phyloP scores from a whole-genome alignment of 1,140 invertebrate species.

The Pseudobourletiella spinata region DNA sequence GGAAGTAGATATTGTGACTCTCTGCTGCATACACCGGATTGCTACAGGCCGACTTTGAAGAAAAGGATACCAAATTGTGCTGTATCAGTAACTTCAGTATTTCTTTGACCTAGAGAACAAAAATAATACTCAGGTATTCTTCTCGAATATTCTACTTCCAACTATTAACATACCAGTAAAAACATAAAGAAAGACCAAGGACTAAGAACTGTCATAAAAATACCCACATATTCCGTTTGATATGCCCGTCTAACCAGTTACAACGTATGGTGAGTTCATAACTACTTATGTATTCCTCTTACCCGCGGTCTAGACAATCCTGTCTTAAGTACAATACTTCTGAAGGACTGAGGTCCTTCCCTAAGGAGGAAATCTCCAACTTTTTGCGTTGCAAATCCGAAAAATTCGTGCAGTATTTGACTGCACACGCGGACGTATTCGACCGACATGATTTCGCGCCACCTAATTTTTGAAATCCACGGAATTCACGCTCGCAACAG shows the following conservation, averaged over 20 bases:
- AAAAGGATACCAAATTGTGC: conserved; percentile 19
- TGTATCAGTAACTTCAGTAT: conserved; percentile 20
- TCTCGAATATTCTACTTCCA: not conserved
- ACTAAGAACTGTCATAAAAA: too few species aligned
- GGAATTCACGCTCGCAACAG: too few species aligned
- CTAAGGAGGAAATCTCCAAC: conserved; percentile 12
- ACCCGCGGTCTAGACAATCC: conserved; percentile 9
- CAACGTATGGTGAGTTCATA: too few species aligned
- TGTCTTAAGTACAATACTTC: not conserved
- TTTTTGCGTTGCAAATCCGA: conserved; percentile 9
- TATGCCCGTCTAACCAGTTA: too few species aligned
- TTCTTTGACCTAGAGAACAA: conserved; percentile 17
- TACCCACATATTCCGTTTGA: too few species aligned
- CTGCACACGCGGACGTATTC: conserved; percentile 3
- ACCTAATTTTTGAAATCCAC: too few species aligned
- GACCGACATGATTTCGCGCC: conserved; percentile 12
- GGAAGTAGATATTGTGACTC: not conserved
- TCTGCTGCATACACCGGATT: conserved; percentile 8
- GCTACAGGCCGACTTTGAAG: not conserved
- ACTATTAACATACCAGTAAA: too few species aligned
- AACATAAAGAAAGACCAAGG: too few species aligned
- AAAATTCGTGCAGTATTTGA: conserved; percentile 19
- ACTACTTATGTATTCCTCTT: too few species aligned
- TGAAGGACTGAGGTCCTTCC: conserved; percentile 13
- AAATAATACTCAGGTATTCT: not conserved